Conservation (phyloP, 2,888 invertebrate species). For the Andrena flavipes region DNA sequence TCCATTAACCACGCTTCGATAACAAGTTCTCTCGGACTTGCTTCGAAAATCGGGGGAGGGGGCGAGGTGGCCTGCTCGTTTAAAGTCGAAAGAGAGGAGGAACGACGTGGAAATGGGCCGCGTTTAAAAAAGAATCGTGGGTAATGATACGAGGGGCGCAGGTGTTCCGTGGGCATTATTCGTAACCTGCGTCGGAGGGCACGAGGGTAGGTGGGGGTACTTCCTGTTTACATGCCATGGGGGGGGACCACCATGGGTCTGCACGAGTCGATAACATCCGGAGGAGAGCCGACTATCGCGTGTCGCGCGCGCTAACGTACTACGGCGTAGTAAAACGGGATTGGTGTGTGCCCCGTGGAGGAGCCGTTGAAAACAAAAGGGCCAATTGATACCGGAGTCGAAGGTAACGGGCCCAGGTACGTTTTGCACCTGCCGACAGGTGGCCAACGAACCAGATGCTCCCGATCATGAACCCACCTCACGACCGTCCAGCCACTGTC, state of each 20-base stretch:
- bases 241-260: constrained; percentile 26
- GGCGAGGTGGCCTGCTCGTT: no score
- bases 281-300: constrained; percentile 53
- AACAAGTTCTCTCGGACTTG: no score
- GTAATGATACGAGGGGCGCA: constrained; percentile 21
- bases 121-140: constrained; percentile 17
- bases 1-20: no score
- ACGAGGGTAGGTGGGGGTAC: constrained; percentile 33
- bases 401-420: constrained; percentile 71
- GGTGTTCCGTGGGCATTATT: constrained; percentile 39
- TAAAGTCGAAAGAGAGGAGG: background rate
- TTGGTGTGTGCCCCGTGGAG: constrained; percentile 66
- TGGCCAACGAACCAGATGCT: constrained; percentile 80
- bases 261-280: constrained; percentile 67
- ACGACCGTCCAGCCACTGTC: background rate
- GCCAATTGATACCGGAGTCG: constrained; percentile 77
- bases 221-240: constrained; percentile 72
- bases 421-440: constrained; percentile 82
- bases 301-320: constrained; percentile 55
- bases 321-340: constrained; percentile 79
- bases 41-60: no score
- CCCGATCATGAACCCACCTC: constrained; percentile 44
- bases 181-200: constrained; percentile 28
- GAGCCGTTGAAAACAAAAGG: constrained; percentile 74
- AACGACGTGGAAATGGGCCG: constrained; percentile 19